Evolutionary conservation across 2,888 invertebrate species (phyloP), one percentile per base, ranked within the genome.

Genomic region (Cerceris ruficornis): DNA sequence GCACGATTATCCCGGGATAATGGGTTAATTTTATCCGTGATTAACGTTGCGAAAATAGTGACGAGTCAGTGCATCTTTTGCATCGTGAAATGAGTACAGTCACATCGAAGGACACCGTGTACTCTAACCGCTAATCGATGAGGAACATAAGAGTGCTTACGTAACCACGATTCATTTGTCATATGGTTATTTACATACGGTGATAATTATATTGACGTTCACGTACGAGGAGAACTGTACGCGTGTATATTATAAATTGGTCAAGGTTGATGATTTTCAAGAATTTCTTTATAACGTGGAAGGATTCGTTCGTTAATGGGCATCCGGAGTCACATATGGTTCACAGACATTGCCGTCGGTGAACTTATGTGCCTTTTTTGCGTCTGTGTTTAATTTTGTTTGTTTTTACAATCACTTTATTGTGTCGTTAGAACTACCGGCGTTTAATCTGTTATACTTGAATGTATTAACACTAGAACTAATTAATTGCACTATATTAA

Each of bases 151-250:
- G 46, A n/a, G 55, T 28, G 41, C 69, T 80, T 82, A 69, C 76
- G 71, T 82, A 76, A 80, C 66, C 50, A 41, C 64, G 43, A 71
- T 42, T 70, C 69, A 39, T 59, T 62, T 14, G 69, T 72, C 72
- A 70, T 57, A 62, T 75, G 46, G 60, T 79, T 64, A 84, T 84
- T 84, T 82, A 59, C 71, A 62, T 72, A 15, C 42, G 66, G 46
- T 39, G 72, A 52, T 79, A 72, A 83, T 81, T 82, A 69, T 72
- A 62, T 59, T 60, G 70, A 57, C 46, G 66, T 50, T 58, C 49
- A 59, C 49, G 17, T 43, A 46, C 55, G 17, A 65, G 65, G 46
- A 49, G 46, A n/a, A 46, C 28, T 50, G 17, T 39, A 43, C 14
- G 66, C 50, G 11, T 54, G 17, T 39, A 66, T 52, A 64, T 69